Evolutionary conservation across 1,140 invertebrate species (phyloP), one percentile per base, ranked within the genome.

Genomic region (Antheraea mylitta): DNA sequence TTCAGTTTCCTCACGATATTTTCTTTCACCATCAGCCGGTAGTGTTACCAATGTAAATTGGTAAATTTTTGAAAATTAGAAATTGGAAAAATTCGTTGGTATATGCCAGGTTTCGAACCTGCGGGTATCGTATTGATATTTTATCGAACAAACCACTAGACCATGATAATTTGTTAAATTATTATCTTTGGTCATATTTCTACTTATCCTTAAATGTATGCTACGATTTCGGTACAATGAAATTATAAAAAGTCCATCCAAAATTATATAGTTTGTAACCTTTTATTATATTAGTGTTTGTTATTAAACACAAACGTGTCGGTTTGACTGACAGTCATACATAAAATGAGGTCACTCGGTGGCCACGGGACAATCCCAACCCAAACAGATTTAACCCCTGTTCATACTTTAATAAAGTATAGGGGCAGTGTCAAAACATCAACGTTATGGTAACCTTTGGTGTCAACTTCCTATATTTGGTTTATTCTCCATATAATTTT

Each of bases 211-310:
- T 30, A 30, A 30, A 30, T 30, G 1, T 30, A 30, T 30, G 22
- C 22, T 30, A 4, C 22, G 22, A 4, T 30, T 30, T 30, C 22
- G 22, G 22, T 30, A 30, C 22, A 30, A 30, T 30, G 1, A 30
- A 30, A 30, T 30, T 42, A 42, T 9, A 42, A 42, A 6, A 42
- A 4, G 38, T 42, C 0, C 16, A 53, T 53, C 13, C 16, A 2
- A 53, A 16, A 13, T 13, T 53, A 5, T 13, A 53, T 53, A 53
- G 5, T 16, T 6, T 53, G 45, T 53, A 13, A 13, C 11, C 11
- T 53, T 53, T n/a, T 53, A 53, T 53, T 53, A 53, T 53, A 53
- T 11, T 53, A 53, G 45, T 53, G 45, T 53, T 53, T 53, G 45
- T 53, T 13, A 13, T 16, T 16, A n/a, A 53, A 53, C 45, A 13